Evolutionary conservation across 2,113 vertebrate genomes (phyloP).

Genomic region (Ammodramus savannarum): DNA sequence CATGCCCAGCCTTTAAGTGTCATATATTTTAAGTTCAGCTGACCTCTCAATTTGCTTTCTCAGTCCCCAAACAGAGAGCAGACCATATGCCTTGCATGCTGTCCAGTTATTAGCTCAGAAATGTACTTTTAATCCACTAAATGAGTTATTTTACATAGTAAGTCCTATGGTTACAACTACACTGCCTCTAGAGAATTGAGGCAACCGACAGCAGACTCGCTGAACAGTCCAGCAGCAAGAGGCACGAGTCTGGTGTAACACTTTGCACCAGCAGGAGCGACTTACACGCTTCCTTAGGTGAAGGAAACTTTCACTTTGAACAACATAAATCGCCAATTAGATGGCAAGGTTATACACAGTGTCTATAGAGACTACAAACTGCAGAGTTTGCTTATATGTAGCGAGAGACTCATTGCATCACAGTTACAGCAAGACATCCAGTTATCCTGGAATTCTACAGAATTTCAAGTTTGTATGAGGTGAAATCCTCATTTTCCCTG

Average conservation of each 20-base stretch:
- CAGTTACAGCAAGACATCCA: not conserved
- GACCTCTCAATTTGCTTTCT: not conserved
- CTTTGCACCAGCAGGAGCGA: not conserved
- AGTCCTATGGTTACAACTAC: not conserved
- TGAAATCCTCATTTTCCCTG: not conserved
- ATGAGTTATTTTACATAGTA: not conserved
- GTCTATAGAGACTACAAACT: not conserved
- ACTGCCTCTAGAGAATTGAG: not conserved
- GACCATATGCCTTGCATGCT: rapidly evolving
- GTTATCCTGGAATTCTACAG: not conserved
- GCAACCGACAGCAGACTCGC: not conserved
- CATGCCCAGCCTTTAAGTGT: not conserved
- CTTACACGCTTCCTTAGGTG: not conserved
- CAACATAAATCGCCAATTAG: not conserved
- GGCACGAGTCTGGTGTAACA: not conserved
- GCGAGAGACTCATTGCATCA: not conserved
- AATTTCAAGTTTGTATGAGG: not conserved
- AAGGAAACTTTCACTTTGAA: not conserved
- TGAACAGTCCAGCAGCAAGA: not conserved
- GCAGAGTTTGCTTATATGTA: not conserved
- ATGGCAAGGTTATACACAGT: not conserved
- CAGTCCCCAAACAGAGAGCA: not conserved
- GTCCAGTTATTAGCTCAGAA: not conserved
- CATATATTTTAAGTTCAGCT: not conserved
- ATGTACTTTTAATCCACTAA: not conserved